Percentiles rank a stretch among this genome's conserved stretches.
These are phyloP conservation scores for Apostichopus leukothele DNA, from an alignment of 53 echinoderm and acorn worm species.

Conservation along the genomic window DNA sequence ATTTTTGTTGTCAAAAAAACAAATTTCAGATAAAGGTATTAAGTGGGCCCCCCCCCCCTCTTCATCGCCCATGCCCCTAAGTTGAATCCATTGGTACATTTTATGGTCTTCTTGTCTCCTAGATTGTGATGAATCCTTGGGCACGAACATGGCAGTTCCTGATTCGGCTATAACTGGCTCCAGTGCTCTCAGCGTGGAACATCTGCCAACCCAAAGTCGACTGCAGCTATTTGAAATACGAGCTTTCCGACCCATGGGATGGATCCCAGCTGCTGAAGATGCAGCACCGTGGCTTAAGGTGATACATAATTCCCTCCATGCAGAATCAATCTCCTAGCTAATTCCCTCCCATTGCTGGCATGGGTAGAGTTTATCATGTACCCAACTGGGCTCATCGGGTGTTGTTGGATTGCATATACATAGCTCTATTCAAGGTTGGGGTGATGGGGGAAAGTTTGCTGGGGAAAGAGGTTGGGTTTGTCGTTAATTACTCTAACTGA, in stretches of 20 bases:
- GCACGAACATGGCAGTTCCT: not conserved
- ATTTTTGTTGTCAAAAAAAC: too few species aligned
- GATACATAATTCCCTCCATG: too few species aligned
- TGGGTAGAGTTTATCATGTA: too few species aligned
- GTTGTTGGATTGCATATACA: too few species aligned
- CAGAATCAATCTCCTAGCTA: too few species aligned
- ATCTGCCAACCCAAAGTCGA: slow-evolving; percentile 18
- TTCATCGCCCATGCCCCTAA: not conserved
- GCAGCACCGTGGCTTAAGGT: not conserved
- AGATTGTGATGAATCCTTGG: slow-evolving; percentile 35
- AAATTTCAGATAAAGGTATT: too few species aligned
- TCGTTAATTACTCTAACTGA: too few species aligned
- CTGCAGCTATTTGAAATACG: not conserved
- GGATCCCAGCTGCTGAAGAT: not conserved
- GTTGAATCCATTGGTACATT: not conserved
- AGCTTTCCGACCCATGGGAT: not conserved
- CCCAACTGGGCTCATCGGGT: too few species aligned
- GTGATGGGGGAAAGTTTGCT: too few species aligned
- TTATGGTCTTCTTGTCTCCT: not conserved
- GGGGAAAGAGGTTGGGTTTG: too few species aligned
- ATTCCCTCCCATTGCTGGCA: too few species aligned
- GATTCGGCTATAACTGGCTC: not conserved
- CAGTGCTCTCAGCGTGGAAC: not conserved
- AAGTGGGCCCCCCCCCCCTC: not conserved
- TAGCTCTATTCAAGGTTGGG: too few species aligned